phyloP scores from a whole-genome alignment of 2,888 invertebrate species.

The Beris morrisii region DNA sequence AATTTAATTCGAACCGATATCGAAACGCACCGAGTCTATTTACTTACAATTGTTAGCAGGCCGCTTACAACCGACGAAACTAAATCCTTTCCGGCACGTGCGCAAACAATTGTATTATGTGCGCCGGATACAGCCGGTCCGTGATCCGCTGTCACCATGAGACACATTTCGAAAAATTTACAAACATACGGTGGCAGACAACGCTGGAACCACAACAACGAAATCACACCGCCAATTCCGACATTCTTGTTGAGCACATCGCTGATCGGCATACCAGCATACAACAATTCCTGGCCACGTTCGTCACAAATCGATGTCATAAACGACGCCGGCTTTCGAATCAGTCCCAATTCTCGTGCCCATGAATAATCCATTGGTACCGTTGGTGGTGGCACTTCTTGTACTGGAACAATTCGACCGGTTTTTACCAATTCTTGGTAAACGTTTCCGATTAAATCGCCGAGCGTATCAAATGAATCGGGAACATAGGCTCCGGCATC shows the following conservation, averaged over 20 bases:
- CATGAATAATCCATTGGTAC: conserved; percentile 99
- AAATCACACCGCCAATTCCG: conserved; percentile 97
- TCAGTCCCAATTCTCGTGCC: conserved; percentile 94
- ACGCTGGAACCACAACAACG: conserved; percentile 97
- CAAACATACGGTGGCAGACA: conserved; percentile 91
- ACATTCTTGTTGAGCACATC: conserved; percentile 91
- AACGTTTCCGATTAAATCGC: conserved; percentile 76
- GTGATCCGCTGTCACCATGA: conserved; percentile 98
- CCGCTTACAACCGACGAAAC: conserved; percentile 96
- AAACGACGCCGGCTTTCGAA: conserved; percentile 98
- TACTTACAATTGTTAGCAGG: conserved; percentile 89
- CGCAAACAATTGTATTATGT: conserved; percentile 98
- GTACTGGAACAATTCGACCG: conserved; percentile 82
- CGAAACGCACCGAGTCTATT: neutral
- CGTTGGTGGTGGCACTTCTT: conserved; percentile 95
- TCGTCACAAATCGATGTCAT: conserved; percentile 99
- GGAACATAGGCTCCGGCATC: conserved; percentile 90
- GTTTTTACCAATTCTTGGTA: conserved; percentile 75
- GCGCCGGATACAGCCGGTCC: conserved; percentile 99
- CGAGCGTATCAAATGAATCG: conserved; percentile 85
- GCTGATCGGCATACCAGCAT: conserved; percentile 91
- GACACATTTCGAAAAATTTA: conserved; percentile 98
- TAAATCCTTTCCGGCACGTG: conserved; percentile 95
- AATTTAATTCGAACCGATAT: neutral
- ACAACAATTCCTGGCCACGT: conserved; percentile 93